Conservation (phyloP, 2,113 vertebrate species). For the Vanacampus margaritifer region DNA sequence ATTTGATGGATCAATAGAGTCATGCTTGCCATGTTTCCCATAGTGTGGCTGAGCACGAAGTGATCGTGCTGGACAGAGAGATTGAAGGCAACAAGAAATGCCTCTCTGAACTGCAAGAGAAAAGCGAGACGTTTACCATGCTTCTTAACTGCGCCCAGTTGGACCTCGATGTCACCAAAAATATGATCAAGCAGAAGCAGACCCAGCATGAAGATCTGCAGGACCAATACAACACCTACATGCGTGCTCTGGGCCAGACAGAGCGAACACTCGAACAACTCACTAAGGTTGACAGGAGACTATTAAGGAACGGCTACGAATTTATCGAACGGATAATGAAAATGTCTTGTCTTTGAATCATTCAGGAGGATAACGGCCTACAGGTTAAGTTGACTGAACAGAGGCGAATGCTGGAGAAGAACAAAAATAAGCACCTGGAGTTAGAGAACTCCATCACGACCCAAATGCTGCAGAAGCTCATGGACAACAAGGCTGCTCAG, state of each 20-base stretch:
- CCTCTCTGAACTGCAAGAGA: slow-evolving; percentile 78
- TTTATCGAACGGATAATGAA: not conserved
- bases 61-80: slow-evolving; percentile 73
- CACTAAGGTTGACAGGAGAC: slow-evolving; percentile 61
- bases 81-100: slow-evolving; percentile 78
- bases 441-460: slow-evolving; percentile 74
- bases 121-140: slow-evolving; percentile 79
- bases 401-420: slow-evolving; percentile 65
- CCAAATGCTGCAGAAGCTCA: slow-evolving; percentile 80
- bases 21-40: not conserved
- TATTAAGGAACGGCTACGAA: not conserved
- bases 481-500: slow-evolving; percentile 79
- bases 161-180: slow-evolving; percentile 66
- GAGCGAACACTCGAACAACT: slow-evolving; percentile 68
- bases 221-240: slow-evolving; percentile 71
- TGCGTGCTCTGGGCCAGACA: slow-evolving; percentile 74
- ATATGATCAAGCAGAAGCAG: slow-evolving; percentile 72
- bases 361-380: slow-evolving; percentile 71
- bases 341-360: not conserved
- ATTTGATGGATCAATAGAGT: not conserved
- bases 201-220: slow-evolving; percentile 76
- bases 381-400: slow-evolving; percentile 55
- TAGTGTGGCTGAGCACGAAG: slow-evolving; percentile 72
- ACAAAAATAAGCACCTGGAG: slow-evolving; percentile 54
- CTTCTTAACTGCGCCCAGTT: slow-evolving; percentile 71